A percentile compares a stretch with the other conserved stretches of the same genome.
Conservation (phyloP, 2,888 invertebrate species). For the Koerneria pararmatus region DNA sequence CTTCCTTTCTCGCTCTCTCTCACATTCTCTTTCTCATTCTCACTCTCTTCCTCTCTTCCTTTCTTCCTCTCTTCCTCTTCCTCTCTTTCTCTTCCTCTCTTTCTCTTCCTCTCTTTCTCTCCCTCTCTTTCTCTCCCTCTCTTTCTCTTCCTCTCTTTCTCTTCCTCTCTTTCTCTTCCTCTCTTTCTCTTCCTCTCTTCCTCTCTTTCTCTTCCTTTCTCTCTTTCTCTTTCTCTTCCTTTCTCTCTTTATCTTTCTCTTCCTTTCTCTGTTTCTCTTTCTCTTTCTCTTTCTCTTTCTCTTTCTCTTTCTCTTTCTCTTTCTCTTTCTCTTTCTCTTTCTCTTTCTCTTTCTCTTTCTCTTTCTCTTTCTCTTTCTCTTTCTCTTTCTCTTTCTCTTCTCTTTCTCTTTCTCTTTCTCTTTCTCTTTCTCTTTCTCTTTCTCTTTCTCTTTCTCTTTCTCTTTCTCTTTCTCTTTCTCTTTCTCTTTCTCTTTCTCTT, state of each 20-base stretch:
- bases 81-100: not conserved
- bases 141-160: constrained; percentile 24
- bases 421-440: not conserved
- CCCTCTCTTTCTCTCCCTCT: not conserved
- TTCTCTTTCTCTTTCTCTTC: no score
- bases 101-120: constrained; percentile 2
- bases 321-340: not conserved
- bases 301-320: not conserved
- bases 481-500: no score
- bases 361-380: no score
- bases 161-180: constrained; percentile 21
- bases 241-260: no score
- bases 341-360: not conserved
- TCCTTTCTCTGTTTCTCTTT: no score
- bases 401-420: not conserved
- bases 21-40: no score
- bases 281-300: not conserved
- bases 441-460: not conserved
- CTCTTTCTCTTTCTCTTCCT: not conserved
- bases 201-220: not conserved
- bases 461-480: not conserved
- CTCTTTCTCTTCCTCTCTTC: not conserved
- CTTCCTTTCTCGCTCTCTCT: not conserved
- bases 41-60: no score
- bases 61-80: not conserved